These are phyloP conservation scores for Chironomus tentans DNA, from an alignment of 2,888 invertebrate species.

Conservation along the genomic window DNA sequence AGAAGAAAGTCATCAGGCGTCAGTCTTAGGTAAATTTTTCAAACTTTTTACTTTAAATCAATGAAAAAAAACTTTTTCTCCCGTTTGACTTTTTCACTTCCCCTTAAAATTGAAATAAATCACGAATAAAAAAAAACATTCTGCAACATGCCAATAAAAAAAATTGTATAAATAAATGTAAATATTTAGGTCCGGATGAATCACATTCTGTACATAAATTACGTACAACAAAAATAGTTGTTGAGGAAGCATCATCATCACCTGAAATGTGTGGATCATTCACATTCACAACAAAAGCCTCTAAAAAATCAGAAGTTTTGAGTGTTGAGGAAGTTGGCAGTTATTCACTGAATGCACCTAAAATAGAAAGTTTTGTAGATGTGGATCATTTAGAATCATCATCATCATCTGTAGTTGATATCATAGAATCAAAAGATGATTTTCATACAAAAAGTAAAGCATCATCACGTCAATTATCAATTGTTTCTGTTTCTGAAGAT, in stretches of 20 bases:
- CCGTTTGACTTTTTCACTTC: neutral
- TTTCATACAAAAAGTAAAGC: slow-evolving; percentile 30
- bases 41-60: neutral
- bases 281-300: slow-evolving; percentile 46
- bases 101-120: slow-evolving; percentile 3
- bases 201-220: slow-evolving; percentile 57
- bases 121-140: neutral
- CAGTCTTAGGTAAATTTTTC: slow-evolving; percentile 51
- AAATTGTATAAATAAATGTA: neutral
- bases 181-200: slow-evolving; percentile 52
- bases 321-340: slow-evolving; percentile 47
- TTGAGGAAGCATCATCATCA: slow-evolving; percentile 42
- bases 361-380: neutral
- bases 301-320: slow-evolving; percentile 48
- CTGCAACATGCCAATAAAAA: neutral
- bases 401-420: slow-evolving; percentile 41
- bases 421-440: slow-evolving; percentile 43
- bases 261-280: slow-evolving; percentile 35
- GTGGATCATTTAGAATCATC: neutral
- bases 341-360: slow-evolving; percentile 33
- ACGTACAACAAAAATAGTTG: slow-evolving; percentile 51
- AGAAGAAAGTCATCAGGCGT: slow-evolving; percentile 52
- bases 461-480: slow-evolving; percentile 50
- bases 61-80: neutral
- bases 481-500: slow-evolving; percentile 57